Evolutionary conservation across 1,140 invertebrate genomes (phyloP), one percentile per base, ranked within the genome.

Genomic region (Heliconius nattereri): DNA sequence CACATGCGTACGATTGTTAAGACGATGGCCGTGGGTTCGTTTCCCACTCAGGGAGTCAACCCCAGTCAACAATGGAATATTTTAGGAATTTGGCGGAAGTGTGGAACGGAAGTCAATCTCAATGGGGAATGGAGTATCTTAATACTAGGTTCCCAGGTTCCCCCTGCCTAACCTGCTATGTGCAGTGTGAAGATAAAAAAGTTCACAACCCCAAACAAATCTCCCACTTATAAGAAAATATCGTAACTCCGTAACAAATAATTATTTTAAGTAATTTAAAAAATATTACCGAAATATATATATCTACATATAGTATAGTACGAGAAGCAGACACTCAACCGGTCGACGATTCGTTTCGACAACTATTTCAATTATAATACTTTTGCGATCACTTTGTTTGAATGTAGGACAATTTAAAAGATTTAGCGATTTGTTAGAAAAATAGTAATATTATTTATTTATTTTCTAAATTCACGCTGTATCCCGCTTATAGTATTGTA

Each of bases 311-410:
- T 57, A 2, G 8, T 66, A 66, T 29, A 13, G 57, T 26, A 66
- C 5, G 29, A 16, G 35, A 52, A 9, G 37, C 49, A 52, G 73
- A 76, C 29, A 16, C 37, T 49, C 32, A 76, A 75, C 78, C 78
- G 37, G 81, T 73, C 52, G 23, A 23, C 74, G 71, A 82, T 78
- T 82, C 78, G 81, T 72, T 71, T 71, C 74, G 71, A 71, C 26
- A 76, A 75, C 81, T 78, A 78, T 82, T 82, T 76, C 60, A 52
- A 70, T 76, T 76, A 71, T 73, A 78, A 78, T 75, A 76, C 70
- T 73, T 76, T 52, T 26, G 77, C 70, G 77, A 78, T 75, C 78
- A 79, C 77, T 75, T 76, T 16, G n/a, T 29, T 49, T 29, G 37
- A 7, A 16, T 71, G 8, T 79, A 71, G 66, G 32, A 19, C 19